Percentiles rank a stretch among this genome's conserved stretches.
Conservation (phyloP, 2,797 vertebrate species). For the Scleropages formosus region DNA sequence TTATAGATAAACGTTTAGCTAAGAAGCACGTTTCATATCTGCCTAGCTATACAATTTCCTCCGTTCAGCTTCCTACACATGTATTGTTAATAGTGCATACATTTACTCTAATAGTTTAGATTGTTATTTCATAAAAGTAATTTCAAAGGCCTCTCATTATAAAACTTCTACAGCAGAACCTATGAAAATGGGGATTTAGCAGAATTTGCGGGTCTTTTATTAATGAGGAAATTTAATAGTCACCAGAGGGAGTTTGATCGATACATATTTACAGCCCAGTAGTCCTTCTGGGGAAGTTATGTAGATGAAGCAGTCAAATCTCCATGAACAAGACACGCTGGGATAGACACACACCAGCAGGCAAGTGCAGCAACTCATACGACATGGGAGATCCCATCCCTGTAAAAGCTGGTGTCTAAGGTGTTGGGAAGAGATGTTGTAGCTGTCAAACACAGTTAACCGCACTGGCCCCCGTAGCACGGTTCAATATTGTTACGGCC, state of each 20-base stretch:
- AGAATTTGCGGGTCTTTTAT: neutral
- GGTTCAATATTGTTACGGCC: constrained; percentile 40
- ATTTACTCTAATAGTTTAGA: neutral
- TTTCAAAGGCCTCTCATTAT: neutral
- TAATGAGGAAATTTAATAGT: neutral
- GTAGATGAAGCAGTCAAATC: constrained; percentile 32
- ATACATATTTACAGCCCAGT: neutral
- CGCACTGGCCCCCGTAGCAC: constrained; percentile 35
- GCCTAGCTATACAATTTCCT: no score
- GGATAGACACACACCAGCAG: neutral
- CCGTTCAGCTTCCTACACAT: neutral
- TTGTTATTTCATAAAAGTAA: constrained; percentile 1
- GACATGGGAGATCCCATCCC: neutral
- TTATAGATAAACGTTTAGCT: no score
- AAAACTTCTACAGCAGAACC: neutral
- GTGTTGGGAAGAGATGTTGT: constrained; percentile 29
- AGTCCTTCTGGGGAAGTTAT: constrained; percentile 14
- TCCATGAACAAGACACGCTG: constrained; percentile 34
- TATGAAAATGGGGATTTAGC: constrained; percentile 3
- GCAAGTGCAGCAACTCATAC: neutral
- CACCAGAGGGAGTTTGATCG: constrained; percentile 5
- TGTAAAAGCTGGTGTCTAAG: constrained; percentile 26
- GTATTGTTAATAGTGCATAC: neutral
- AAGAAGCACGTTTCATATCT: no score
- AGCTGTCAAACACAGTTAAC: constrained; percentile 49